phyloP scores from a whole-genome alignment of 2,797 vertebrate species.

The Chelonia mydas region DNA sequence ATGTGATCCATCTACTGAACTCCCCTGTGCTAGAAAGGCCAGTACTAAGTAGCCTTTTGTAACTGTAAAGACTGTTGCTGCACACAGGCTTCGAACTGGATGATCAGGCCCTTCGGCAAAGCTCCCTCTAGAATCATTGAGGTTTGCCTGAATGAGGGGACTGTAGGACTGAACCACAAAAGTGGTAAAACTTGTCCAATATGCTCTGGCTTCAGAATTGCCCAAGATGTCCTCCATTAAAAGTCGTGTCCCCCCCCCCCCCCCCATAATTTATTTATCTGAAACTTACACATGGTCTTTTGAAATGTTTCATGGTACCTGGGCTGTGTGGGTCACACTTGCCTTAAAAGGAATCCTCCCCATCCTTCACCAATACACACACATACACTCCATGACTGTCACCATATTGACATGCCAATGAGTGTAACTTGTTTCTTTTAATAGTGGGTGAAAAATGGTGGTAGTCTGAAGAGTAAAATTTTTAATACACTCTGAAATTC shows the following conservation, averaged over 20 bases:
- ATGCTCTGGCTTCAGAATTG: background rate
- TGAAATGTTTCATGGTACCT: background rate
- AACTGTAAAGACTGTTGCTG: background rate
- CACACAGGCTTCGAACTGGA: background rate
- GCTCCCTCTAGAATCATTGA: background rate
- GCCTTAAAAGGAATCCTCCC: background rate
- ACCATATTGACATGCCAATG: background rate
- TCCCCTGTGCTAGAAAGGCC: background rate
- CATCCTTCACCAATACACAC: background rate
- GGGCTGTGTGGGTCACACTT: background rate
- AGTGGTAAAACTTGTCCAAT: background rate
- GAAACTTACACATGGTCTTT: background rate
- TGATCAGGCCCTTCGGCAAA: background rate
- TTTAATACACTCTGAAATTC: background rate
- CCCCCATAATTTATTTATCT: background rate
- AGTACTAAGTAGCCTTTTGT: accelerated
- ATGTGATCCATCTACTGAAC: background rate
- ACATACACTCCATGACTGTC: no score
- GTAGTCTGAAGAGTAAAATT: background rate
- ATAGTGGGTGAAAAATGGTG: background rate
- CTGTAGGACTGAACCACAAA: background rate
- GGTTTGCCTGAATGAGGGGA: background rate
- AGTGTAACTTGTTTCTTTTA: background rate
- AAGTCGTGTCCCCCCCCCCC: background rate
- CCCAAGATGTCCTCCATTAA: background rate